Conservation (phyloP, 1,140 invertebrate species). For the Neodiprion lecontei region DNA sequence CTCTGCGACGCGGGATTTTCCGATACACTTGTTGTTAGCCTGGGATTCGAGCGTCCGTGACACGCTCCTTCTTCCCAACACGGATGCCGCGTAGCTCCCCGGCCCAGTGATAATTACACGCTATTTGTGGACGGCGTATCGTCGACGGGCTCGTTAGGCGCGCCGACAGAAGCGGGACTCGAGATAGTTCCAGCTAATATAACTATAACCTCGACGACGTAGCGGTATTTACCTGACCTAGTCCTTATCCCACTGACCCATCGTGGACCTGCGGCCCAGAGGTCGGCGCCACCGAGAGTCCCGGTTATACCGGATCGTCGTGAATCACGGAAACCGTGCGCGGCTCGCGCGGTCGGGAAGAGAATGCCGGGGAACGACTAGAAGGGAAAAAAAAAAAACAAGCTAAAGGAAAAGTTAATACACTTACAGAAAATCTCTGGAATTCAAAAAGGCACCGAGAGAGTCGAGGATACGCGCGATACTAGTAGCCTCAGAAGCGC, state of each 20-base stretch:
- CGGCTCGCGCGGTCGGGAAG: background rate
- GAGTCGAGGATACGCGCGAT: background rate
- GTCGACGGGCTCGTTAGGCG: background rate
- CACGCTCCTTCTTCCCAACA: too few relatives aligned
- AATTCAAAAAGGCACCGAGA: background rate
- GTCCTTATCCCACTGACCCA: slow-evolving; percentile 6
- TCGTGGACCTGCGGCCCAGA: background rate
- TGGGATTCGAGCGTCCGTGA: too few relatives aligned
- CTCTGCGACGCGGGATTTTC: too few relatives aligned
- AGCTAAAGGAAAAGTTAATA: too few relatives aligned
- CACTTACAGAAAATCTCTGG: too few relatives aligned
- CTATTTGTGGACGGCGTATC: too few relatives aligned
- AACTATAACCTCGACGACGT: background rate
- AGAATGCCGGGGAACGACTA: background rate
- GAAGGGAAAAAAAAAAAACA: background rate
- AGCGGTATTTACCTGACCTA: slow-evolving; percentile 7
- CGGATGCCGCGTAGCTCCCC: too few relatives aligned
- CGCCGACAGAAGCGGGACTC: background rate
- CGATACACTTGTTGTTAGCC: too few relatives aligned
- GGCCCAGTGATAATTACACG: too few relatives aligned
- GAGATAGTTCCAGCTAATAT: background rate
- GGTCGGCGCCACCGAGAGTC: background rate
- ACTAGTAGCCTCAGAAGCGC: background rate
- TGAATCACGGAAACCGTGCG: background rate
- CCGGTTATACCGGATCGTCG: background rate